These are phyloP conservation scores for Acromyrmex heyeri DNA, from an alignment of 1,140 invertebrate species.

Conservation along the genomic window DNA sequence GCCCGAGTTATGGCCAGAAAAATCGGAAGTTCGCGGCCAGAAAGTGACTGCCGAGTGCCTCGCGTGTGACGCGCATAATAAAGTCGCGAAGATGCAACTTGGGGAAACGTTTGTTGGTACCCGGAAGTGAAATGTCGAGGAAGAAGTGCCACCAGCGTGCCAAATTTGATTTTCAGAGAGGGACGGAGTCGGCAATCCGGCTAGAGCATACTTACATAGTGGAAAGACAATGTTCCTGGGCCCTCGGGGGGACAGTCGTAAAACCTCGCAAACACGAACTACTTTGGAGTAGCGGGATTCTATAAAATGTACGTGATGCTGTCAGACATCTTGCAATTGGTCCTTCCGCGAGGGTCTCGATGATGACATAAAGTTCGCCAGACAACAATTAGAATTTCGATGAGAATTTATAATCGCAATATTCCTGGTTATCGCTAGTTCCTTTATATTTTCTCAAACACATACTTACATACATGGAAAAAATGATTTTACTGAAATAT, in stretches of 20 bases:
- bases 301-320: slow-evolving; percentile 53
- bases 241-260: slow-evolving; percentile 47
- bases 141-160: slow-evolving; percentile 52
- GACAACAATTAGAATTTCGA: neutral
- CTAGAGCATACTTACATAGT: slow-evolving; percentile 41
- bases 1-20: slow-evolving; percentile 58
- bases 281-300: slow-evolving; percentile 52
- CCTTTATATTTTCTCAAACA: neutral
- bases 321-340: slow-evolving; percentile 25
- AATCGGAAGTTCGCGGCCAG: slow-evolving; percentile 50
- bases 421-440: neutral
- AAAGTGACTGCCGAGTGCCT: slow-evolving; percentile 51
- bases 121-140: slow-evolving; percentile 58
- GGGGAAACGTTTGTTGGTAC: slow-evolving; percentile 33
- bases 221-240: slow-evolving; percentile 50
- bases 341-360: slow-evolving; percentile 1
- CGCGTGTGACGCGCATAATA: slow-evolving; percentile 61
- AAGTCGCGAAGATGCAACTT: slow-evolving; percentile 49
- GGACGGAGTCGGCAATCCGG: slow-evolving; percentile 43
- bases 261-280: slow-evolving; percentile 58
- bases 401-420: slow-evolving; percentile 16
- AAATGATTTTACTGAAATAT: too few relatives aligned
- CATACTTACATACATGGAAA: too few relatives aligned
- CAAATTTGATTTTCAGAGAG: slow-evolving; percentile 58
- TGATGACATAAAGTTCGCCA: slow-evolving; percentile 7